These are phyloP conservation scores for Caretta caretta DNA, from an alignment of 2,113 vertebrate species.

Conservation along the genomic window DNA sequence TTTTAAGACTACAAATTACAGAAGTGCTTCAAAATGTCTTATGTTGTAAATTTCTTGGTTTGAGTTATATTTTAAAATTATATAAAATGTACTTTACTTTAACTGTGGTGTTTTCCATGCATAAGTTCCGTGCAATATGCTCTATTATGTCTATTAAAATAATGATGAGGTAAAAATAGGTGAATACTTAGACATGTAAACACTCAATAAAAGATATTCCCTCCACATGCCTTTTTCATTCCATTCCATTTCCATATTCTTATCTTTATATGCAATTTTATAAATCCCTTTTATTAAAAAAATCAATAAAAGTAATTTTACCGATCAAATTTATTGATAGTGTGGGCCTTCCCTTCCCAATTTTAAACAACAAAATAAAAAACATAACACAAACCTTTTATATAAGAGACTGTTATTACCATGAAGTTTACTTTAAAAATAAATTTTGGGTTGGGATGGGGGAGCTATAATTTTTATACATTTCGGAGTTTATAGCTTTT, in stretches of 20 bases:
- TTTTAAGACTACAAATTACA: conserved; percentile 70
- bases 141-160: conserved; percentile 68
- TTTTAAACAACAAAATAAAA: background rate
- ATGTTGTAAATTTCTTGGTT: conserved; percentile 52
- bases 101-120: conserved; percentile 73
- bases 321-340: conserved; percentile 42
- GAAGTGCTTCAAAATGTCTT: conserved; percentile 73
- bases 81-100: conserved; percentile 75
- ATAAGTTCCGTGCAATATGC: conserved; percentile 79
- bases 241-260: conserved; percentile 65
- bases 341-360: conserved; percentile 49
- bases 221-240: conserved; percentile 49
- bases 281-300: conserved; percentile 49
- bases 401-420: background rate
- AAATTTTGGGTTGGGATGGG: background rate
- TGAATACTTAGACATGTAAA: conserved; percentile 75
- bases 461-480: conserved; percentile 5
- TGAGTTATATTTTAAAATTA: conserved; percentile 71
- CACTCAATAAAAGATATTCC: conserved; percentile 78
- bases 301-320: conserved; percentile 64
- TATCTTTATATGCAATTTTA: conserved; percentile 58
- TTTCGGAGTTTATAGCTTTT: conserved; percentile 55
- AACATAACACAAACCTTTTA: background rate
- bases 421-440: conserved; percentile 27
- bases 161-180: conserved; percentile 64